Conservation (phyloP, 1,140 invertebrate genomes). For the Platyscapa corneri region DNA sequence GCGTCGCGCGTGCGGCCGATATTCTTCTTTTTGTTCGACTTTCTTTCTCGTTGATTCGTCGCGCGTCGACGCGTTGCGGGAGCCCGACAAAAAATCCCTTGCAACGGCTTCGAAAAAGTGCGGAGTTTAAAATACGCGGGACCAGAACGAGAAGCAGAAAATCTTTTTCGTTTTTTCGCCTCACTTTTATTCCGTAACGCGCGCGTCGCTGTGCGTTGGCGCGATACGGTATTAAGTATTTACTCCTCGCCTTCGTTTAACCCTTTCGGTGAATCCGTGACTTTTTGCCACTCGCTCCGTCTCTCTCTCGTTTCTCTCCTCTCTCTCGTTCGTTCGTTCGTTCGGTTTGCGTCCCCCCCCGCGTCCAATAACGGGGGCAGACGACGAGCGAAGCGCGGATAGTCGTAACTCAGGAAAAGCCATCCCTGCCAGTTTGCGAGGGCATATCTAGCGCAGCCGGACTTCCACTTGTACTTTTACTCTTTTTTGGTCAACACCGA, state of each 20-base stretch:
- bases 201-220: no score
- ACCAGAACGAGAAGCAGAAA: neutral
- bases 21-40: neutral
- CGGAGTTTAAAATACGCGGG: slow-evolving; percentile 14
- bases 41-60: slow-evolving; percentile 10
- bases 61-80: slow-evolving; percentile 29
- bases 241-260: neutral
- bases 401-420: neutral
- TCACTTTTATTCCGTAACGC: neutral
- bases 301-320: neutral
- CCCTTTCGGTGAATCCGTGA: neutral
- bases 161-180: neutral
- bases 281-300: no score
- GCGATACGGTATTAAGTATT: slow-evolving; percentile 9
- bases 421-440: no score
- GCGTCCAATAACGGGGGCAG: no score
- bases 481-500: neutral
- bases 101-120: neutral
- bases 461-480: neutral
- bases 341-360: neutral
- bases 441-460: neutral
- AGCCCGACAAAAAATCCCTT: slow-evolving; percentile 16
- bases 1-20: neutral
- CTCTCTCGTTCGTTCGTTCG: neutral
- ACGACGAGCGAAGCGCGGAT: neutral